Evolutionary conservation across 1,140 invertebrate genomes (phyloP), one percentile per base, ranked within the genome.

Genomic region (Tetramorium alpestre): DNA sequence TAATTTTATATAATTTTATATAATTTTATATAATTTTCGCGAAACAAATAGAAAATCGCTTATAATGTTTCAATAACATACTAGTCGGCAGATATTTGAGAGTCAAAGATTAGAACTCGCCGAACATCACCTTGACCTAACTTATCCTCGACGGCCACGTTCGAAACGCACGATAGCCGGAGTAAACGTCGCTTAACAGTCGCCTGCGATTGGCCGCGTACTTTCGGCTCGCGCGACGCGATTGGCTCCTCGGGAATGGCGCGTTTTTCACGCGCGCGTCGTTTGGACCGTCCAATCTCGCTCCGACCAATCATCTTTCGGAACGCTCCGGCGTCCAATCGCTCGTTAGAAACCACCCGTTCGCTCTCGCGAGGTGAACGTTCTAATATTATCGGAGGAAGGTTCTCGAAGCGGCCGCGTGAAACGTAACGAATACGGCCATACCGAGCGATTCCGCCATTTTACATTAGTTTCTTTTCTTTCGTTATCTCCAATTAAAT

Each of bases 311-410:
- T 80, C 60, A 25, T n/a, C 1, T 3, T 25, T 2, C 0, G 8
- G 13, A 62, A 38, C 28, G 22, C 16, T 11, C 4, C 8, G n/a
- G 2, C 3, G 41, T 25, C 2, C 6, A 5, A 0, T 47, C 18
- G 44, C 28, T 10, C 28, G 44, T 51, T 80, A 28, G 18, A 80
- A 80, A 80, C 44, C 13, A n/a, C 4, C 49, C 73, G 22, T 60
- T 41, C 13, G 10, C 44, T 54, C 18, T 54, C 33, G 76, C 11
- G 60, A 65, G 76, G 76, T 80, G 76, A 80, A 78, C 28, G 76
- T 67, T 67, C 76, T 49, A 38, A 80, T 78, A 67, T 38, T 80
- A 51, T 51, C 60, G n/a, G n/a, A 51, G 64, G 44, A 80, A 78
- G 60, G 44, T 80, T 80, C 76, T 38, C 44, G 60, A 49, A 80